phyloP scores from a whole-genome alignment of 2,888 invertebrate species.

The Monochamus alternatus region DNA sequence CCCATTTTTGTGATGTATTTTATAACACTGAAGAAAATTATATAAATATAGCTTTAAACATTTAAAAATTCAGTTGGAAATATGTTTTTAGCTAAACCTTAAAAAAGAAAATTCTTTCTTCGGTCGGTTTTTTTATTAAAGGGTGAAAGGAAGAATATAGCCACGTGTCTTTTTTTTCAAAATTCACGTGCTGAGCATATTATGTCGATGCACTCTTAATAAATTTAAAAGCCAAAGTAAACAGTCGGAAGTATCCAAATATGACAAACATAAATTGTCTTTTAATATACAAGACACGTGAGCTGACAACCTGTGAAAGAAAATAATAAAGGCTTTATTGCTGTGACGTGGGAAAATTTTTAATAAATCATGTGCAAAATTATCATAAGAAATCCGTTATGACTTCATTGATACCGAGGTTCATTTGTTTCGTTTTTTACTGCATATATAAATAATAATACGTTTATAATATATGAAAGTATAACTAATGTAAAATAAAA shows the following conservation, averaged over 20 bases:
- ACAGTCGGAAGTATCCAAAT: slow-evolving; percentile 6
- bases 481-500: too few relatives aligned
- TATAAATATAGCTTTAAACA: too few relatives aligned
- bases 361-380: neutral
- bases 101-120: too few relatives aligned
- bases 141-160: too few relatives aligned
- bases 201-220: neutral
- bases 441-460: neutral
- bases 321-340: neutral
- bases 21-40: too few relatives aligned
- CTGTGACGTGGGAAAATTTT: neutral
- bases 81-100: too few relatives aligned
- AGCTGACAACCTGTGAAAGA: neutral
- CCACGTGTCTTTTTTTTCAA: too few relatives aligned
- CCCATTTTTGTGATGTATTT: too few relatives aligned
- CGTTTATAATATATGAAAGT: too few relatives aligned
- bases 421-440: neutral
- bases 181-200: neutral
- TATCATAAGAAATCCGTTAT: neutral
- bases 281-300: neutral
- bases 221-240: neutral
- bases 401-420: neutral
- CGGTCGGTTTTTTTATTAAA: too few relatives aligned
- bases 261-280: neutral
- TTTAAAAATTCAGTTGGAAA: too few relatives aligned